These are phyloP conservation scores for Lampris incognitus DNA, from an alignment of 2,113 vertebrate genomes.

Conservation along the genomic window DNA sequence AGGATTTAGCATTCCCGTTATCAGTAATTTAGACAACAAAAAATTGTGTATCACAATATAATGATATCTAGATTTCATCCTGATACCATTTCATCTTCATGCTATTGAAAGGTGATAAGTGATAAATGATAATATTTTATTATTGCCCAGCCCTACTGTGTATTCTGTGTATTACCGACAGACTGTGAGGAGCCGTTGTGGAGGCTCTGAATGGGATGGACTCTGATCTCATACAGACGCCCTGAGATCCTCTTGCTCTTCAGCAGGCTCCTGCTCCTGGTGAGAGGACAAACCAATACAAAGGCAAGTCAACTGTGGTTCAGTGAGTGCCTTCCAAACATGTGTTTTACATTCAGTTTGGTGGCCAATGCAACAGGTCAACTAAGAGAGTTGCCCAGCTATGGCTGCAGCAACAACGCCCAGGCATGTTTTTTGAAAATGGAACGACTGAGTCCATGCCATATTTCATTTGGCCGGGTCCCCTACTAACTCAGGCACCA, in stretches of 20 bases:
- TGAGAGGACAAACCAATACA: conserved; percentile 30
- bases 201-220: conserved; percentile 82
- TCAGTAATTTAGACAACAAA: too few species aligned
- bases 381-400: conserved; percentile 14
- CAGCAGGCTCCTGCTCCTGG: conserved; percentile 91
- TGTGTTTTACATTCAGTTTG: neutral
- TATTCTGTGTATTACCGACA: conserved; percentile 78
- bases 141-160: too few species aligned
- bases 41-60: too few species aligned
- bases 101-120: neutral
- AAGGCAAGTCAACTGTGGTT: neutral
- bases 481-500: conserved; percentile 28
- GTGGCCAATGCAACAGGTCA: neutral
- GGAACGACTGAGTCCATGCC: conserved; percentile 33
- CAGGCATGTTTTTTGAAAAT: conserved; percentile 8
- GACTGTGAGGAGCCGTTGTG: conserved; percentile 67
- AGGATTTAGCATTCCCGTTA: too few species aligned
- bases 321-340: neutral
- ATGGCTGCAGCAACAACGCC: conserved; percentile 3
- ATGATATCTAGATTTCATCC: too few species aligned
- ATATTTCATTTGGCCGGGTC: conserved; percentile 65
- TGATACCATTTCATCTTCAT: neutral
- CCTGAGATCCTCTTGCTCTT: conserved; percentile 92
- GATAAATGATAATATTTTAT: neutral
- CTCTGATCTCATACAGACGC: conserved; percentile 88